Percentiles rank a stretch among this genome's conserved stretches.
phyloP scores from a whole-genome alignment of 2,113 vertebrate species.

The Poeciliopsis retropinna region DNA sequence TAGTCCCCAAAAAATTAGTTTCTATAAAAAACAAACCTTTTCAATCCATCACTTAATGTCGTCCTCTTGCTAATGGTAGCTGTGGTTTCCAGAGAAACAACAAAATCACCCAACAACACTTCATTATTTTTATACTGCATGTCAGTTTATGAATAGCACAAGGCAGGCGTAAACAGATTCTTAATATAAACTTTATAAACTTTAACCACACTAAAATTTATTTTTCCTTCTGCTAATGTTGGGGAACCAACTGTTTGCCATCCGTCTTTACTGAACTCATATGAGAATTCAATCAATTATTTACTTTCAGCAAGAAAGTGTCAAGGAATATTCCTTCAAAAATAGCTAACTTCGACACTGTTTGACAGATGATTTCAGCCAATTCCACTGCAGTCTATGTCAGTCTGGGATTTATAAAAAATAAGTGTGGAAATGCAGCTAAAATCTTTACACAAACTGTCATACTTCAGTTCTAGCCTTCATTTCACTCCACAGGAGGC shows the following conservation, averaged over 20 bases:
- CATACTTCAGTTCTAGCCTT: neutral
- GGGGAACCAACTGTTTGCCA: too few species aligned
- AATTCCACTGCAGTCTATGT: neutral
- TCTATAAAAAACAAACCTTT: too few species aligned
- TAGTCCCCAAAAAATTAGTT: too few species aligned
- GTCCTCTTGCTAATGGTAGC: too few species aligned
- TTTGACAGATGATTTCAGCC: neutral
- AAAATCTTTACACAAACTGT: neutral
- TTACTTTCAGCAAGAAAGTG: neutral
- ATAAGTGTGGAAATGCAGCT: neutral
- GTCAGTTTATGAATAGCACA: neutral
- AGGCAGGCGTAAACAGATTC: neutral
- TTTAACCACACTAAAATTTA: neutral
- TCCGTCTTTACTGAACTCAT: too few species aligned
- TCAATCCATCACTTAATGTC: too few species aligned
- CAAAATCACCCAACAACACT: neutral
- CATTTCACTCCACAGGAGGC: slow-evolving; percentile 8
- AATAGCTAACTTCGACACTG: neutral
- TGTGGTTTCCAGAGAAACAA: neutral
- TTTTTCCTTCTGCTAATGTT: too few species aligned
- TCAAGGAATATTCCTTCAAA: slow-evolving; percentile 4
- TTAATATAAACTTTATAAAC: neutral
- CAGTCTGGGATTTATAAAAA: neutral
- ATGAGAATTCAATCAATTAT: neutral
- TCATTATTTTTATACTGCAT: neutral